Percentiles rank a stretch among this genome's conserved stretches.
phyloP scores from a whole-genome alignment of 1,140 invertebrate genomes.

The Heliconius nattereri region DNA sequence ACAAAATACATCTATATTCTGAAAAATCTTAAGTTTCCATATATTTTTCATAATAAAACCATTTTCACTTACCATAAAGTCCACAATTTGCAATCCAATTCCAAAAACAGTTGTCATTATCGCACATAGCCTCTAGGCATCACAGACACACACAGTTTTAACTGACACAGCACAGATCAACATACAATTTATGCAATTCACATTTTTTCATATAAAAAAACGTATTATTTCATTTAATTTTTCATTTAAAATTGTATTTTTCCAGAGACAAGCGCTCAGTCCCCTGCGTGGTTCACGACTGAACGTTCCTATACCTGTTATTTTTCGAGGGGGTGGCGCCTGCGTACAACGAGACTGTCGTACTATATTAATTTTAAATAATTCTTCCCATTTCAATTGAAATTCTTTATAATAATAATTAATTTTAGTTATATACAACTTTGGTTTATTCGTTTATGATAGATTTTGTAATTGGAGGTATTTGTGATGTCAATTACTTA shows the following conservation, averaged over 20 bases:
- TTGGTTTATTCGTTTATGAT: neutral
- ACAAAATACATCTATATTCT: neutral
- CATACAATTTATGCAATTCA: neutral
- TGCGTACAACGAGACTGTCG: conserved; percentile 55
- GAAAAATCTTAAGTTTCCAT: neutral
- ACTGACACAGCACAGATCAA: neutral
- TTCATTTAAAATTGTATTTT: neutral
- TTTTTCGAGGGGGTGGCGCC: conserved; percentile 65
- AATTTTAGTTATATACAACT: neutral
- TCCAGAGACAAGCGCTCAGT: conserved; percentile 37
- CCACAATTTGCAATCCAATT: conserved; percentile 73
- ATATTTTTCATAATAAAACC: neutral
- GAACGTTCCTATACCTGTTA: conserved; percentile 66
- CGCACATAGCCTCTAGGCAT: conserved; percentile 75
- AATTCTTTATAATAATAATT: neutral
- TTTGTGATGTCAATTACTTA: too few species aligned
- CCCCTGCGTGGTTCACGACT: conserved; percentile 61
- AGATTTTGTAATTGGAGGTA: neutral
- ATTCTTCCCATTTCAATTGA: conserved; percentile 27
- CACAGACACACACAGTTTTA: conserved; percentile 44
- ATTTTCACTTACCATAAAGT: conserved; percentile 56
- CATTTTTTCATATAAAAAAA: conserved; percentile 33
- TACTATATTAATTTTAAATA: conserved; percentile 47
- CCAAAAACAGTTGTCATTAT: conserved; percentile 72
- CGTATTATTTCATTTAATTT: conserved; percentile 56